Conservation (phyloP, 2,888 invertebrate species). For the Andrena minutula region DNA sequence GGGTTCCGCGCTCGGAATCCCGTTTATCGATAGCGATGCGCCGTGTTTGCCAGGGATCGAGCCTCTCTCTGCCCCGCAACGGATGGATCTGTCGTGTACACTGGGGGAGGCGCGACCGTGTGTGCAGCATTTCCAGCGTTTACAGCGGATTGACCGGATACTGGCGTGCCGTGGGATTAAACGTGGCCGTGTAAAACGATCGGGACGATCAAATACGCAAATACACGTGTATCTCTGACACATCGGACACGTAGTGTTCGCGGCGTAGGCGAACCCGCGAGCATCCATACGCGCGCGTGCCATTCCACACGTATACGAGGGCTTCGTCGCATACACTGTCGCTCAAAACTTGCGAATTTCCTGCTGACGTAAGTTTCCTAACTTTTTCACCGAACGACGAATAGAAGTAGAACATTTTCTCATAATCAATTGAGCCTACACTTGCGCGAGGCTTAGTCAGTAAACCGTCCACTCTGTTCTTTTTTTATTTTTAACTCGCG, state of each 20-base stretch:
- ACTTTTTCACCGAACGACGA: too few species aligned
- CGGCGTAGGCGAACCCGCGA: neutral
- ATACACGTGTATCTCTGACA: slow-evolving; percentile 53
- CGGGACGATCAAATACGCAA: slow-evolving; percentile 51
- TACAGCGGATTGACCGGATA: slow-evolving; percentile 60
- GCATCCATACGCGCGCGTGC: slow-evolving; percentile 2
- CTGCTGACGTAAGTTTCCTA: too few species aligned
- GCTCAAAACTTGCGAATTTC: neutral
- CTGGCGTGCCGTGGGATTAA: slow-evolving; percentile 58
- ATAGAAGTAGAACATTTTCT: too few species aligned
- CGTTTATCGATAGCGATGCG: slow-evolving; percentile 2
- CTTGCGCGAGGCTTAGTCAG: too few species aligned
- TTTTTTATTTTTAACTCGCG: too few species aligned
- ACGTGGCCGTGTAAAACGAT: slow-evolving; percentile 62
- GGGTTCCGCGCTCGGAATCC: neutral
- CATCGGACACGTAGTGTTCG: slow-evolving; percentile 34
- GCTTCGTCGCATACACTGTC: neutral
- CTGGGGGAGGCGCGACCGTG: slow-evolving; percentile 13
- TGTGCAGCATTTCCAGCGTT: slow-evolving; percentile 48
- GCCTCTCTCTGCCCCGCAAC: neutral
- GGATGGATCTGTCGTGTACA: neutral
- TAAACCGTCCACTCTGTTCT: too few species aligned
- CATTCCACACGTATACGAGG: neutral
- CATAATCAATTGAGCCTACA: too few species aligned
- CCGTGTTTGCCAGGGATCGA: slow-evolving; percentile 7